phyloP scores from a whole-genome alignment of 2,888 invertebrate species.

The Bombylius discolor region DNA sequence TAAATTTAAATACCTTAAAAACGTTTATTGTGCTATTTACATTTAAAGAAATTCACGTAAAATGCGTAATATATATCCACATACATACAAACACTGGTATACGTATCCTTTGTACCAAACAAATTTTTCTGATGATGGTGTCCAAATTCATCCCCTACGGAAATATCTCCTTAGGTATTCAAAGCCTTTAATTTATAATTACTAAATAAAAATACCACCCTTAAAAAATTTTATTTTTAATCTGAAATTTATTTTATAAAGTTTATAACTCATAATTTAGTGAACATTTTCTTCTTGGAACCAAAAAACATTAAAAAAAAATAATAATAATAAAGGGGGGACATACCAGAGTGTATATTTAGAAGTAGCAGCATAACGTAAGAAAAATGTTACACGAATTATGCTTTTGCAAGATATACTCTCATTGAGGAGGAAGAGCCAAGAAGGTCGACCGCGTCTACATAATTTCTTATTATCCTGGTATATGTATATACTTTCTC shows the following conservation, averaged over 20 bases:
- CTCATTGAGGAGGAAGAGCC: neutral
- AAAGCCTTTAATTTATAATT: constrained; percentile 13
- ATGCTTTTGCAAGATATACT: too few species aligned
- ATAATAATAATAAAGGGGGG: too few species aligned
- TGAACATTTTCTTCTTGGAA: neutral
- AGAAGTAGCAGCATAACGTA: neutral
- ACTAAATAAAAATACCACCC: constrained; percentile 6
- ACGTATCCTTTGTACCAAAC: too few species aligned
- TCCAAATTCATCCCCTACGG: neutral
- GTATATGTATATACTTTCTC: too few species aligned
- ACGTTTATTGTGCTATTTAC: too few species aligned
- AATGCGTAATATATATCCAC: too few species aligned
- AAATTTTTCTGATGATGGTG: too few species aligned
- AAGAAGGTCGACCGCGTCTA: neutral
- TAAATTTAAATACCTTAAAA: too few species aligned
- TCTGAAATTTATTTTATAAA: constrained; percentile 12
- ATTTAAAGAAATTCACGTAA: too few species aligned
- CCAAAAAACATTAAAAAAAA: neutral
- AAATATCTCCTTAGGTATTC: neutral
- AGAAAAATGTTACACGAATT: too few species aligned
- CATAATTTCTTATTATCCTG: constrained; percentile 12
- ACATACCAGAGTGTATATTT: neutral
- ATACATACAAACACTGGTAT: too few species aligned
- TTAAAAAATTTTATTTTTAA: constrained; percentile 11
- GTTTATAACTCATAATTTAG: constrained; percentile 13